Conservation (phyloP, 2,113 vertebrate species). For the Gymnocephalus cernua region DNA sequence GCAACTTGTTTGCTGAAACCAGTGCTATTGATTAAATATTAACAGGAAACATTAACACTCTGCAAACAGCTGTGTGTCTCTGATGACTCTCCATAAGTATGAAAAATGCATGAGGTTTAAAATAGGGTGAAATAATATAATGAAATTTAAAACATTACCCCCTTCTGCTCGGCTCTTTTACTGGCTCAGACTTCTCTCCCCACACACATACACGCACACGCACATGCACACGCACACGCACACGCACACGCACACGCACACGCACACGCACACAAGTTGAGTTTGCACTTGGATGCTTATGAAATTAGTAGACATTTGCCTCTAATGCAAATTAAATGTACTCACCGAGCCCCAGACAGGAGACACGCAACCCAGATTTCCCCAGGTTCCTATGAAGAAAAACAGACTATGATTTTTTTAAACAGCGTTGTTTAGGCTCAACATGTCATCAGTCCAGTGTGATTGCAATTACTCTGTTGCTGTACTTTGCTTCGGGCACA, state of each 20-base stretch:
- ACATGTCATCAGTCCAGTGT: conserved; percentile 27
- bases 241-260: not conserved
- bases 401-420: conserved; percentile 39
- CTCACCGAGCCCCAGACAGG: conserved; percentile 97
- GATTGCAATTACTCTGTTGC: not conserved
- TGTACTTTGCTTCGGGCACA: not conserved
- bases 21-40: conserved; percentile 73
- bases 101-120: conserved; percentile 60
- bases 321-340: conserved; percentile 67
- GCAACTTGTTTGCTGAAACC: conserved; percentile 62
- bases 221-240: conserved; percentile 3
- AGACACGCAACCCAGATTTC: conserved; percentile 96
- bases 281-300: conserved; percentile 36
- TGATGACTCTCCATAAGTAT: conserved; percentile 24
- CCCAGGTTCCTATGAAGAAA: conserved; percentile 91
- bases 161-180: not conserved
- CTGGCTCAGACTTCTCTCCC: not conserved
- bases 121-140: conserved; percentile 29
- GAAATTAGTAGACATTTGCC: conserved; percentile 39
- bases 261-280: not conserved
- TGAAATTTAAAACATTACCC: conserved; percentile 16
- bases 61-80: conserved; percentile 51
- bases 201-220: not conserved
- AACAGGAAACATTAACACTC: conserved; percentile 52
- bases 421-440: conserved; percentile 21